Evolutionary conservation across 2,888 invertebrate genomes (phyloP).

Genomic region (Lobophora halterata): DNA sequence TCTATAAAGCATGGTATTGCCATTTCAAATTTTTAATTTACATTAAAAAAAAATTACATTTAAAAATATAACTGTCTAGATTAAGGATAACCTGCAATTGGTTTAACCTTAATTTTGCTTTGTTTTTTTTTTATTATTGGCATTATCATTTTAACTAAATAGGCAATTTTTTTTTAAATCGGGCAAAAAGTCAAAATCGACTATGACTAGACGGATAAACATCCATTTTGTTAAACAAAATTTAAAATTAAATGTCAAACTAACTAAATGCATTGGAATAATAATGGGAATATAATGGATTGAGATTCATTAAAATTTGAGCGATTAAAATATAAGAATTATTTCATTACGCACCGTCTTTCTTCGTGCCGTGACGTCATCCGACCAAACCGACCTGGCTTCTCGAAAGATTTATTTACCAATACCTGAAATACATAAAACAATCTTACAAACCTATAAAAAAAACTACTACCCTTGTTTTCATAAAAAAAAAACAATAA

Average conservation of each 20-base stretch:
- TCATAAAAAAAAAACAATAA: no score
- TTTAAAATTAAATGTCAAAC: conserved; percentile 21
- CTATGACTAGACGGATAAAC: conserved; percentile 17
- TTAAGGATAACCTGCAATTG: no score
- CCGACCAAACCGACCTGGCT: conserved; percentile 47
- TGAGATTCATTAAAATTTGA: conserved; percentile 56
- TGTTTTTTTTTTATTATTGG: no score
- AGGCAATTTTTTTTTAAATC: no score
- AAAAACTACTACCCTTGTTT: no score
- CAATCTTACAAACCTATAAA: background rate
- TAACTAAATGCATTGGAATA: conserved; percentile 40
- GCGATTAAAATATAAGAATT: conserved; percentile 48
- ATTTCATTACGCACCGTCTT: conserved; percentile 27
- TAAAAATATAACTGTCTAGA: no score
- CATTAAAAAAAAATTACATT: no score
- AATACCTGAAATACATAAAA: conserved; percentile 46
- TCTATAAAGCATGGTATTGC: no score
- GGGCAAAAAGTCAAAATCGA: conserved; percentile 10
- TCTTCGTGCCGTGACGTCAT: background rate
- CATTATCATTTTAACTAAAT: no score
- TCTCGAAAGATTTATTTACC: conserved; percentile 42
- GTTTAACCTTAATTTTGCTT: no score
- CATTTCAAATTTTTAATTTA: no score
- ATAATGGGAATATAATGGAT: conserved; percentile 16
- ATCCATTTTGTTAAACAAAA: conserved; percentile 8